phyloP scores from a whole-genome alignment of 2,113 vertebrate species.

The Hiodon tergisus region DNA sequence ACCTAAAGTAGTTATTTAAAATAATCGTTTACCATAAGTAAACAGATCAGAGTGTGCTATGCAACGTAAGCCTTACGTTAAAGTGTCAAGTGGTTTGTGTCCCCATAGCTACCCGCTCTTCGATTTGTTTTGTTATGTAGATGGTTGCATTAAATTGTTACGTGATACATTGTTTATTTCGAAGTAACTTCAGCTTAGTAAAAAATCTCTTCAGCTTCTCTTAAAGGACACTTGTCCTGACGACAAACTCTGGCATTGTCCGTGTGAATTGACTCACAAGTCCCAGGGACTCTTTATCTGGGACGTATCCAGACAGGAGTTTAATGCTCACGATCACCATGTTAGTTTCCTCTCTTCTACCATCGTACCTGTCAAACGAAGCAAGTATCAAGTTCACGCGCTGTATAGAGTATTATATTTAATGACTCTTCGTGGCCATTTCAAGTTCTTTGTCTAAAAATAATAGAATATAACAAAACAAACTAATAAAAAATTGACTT shows the following conservation, averaged over 20 bases:
- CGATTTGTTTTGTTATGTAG: too few relatives aligned
- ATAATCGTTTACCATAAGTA: too few relatives aligned
- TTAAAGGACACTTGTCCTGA: background rate
- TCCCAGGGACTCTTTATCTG: slow-evolving; percentile 42
- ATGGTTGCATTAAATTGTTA: too few relatives aligned
- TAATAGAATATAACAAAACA: too few relatives aligned
- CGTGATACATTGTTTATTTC: background rate
- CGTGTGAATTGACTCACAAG: slow-evolving; percentile 47
- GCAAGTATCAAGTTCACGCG: background rate
- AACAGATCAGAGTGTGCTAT: too few relatives aligned
- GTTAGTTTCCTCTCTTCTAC: slow-evolving; percentile 61
- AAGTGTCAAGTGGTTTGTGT: too few relatives aligned
- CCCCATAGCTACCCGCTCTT: too few relatives aligned
- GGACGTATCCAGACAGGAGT: slow-evolving; percentile 64
- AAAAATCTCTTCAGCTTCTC: background rate
- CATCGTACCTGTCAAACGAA: slow-evolving; percentile 50
- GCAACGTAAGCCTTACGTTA: too few relatives aligned
- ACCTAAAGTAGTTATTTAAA: too few relatives aligned
- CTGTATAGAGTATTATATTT: background rate
- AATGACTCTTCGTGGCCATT: background rate
- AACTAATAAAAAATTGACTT: too few relatives aligned
- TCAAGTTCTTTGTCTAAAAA: too few relatives aligned
- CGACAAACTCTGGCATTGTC: too few relatives aligned
- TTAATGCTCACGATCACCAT: slow-evolving; percentile 73
- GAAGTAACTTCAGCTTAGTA: background rate